phyloP scores from a whole-genome alignment of 2,888 invertebrate species.

The Galerucella calmariensis region DNA sequence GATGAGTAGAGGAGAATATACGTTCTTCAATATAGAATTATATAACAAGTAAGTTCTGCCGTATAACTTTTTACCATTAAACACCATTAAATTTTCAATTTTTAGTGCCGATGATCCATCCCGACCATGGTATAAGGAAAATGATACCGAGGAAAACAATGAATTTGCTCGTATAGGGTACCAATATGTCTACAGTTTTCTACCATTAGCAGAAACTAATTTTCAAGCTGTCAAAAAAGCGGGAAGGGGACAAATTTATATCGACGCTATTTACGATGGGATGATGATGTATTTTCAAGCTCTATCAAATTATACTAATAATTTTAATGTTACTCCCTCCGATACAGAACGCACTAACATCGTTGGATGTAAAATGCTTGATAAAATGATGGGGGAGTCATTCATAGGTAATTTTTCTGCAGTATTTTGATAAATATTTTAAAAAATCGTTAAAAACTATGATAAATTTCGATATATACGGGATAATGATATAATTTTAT shows the following conservation, averaged over 20 bases:
- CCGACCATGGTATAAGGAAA: conserved; percentile 87
- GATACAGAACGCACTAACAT: conserved; percentile 64
- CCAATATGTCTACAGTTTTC: conserved; percentile 87
- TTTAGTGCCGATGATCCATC: conserved; percentile 64
- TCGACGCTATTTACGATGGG: conserved; percentile 91
- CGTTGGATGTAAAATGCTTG: conserved; percentile 86
- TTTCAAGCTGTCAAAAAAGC: conserved; percentile 78
- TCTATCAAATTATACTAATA: conserved; percentile 83
- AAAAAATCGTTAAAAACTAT: no score
- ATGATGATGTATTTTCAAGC: conserved; percentile 93
- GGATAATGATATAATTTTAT: no score
- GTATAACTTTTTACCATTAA: background rate
- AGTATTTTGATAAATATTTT: background rate
- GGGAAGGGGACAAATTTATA: conserved; percentile 66
- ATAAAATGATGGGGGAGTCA: conserved; percentile 86
- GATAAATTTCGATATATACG: no score
- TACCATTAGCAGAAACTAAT: conserved; percentile 80
- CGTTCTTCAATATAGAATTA: conserved; percentile 97
- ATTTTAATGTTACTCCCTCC: conserved; percentile 50
- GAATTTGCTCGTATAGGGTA: conserved; percentile 86
- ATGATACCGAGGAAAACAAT: conserved; percentile 85
- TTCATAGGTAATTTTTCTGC: conserved; percentile 76
- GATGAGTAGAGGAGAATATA: conserved; percentile 96
- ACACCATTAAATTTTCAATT: background rate
- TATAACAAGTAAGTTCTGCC: conserved; percentile 87